Conservation (phyloP, 2,888 invertebrate genomes). For the Tuberolachnus salignus region DNA sequence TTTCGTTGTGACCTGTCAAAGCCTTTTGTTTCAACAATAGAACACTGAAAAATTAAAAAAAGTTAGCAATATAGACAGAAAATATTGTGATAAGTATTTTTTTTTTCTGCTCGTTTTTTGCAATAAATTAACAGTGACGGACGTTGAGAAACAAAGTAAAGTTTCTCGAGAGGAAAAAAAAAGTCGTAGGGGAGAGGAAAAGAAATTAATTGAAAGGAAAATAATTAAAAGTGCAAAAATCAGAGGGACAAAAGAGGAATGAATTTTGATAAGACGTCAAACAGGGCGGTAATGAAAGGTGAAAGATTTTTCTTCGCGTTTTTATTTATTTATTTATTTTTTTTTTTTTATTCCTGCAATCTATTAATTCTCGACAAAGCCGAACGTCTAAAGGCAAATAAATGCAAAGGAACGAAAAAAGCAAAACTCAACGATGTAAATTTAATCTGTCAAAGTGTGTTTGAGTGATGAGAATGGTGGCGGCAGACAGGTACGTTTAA, state of each 20-base stretch:
- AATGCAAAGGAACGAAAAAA: slow-evolving; percentile 34
- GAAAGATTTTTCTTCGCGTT: slow-evolving; percentile 51
- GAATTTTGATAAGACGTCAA: slow-evolving; percentile 56
- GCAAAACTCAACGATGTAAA: slow-evolving; percentile 50
- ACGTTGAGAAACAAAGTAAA: slow-evolving; percentile 53
- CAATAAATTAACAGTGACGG: slow-evolving; percentile 55
- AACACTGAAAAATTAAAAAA: slow-evolving; percentile 43
- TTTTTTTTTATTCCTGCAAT: slow-evolving; percentile 21
- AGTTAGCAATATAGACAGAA: slow-evolving; percentile 35
- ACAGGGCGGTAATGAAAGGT: slow-evolving; percentile 53
- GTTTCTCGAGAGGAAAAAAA: slow-evolving; percentile 38
- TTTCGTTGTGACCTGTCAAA: slow-evolving; percentile 32
- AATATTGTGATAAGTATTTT: slow-evolving; percentile 47
- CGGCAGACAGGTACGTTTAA: slow-evolving; percentile 33
- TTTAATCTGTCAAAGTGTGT: slow-evolving; percentile 54
- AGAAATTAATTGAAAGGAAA: slow-evolving; percentile 56
- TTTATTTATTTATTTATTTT: slow-evolving; percentile 11
- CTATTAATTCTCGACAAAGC: slow-evolving; percentile 54
- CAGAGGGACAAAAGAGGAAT: slow-evolving; percentile 55
- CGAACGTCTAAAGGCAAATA: slow-evolving; percentile 43
- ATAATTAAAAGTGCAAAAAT: slow-evolving; percentile 56
- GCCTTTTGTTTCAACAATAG: slow-evolving; percentile 42
- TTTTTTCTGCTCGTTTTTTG: slow-evolving; percentile 23
- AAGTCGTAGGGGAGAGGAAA: slow-evolving; percentile 29
- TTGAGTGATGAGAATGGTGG: slow-evolving; percentile 51